Evolutionary conservation across 2,888 invertebrate genomes (phyloP), one percentile per base, ranked within the genome.

Genomic region (Anthophora plumipes): DNA sequence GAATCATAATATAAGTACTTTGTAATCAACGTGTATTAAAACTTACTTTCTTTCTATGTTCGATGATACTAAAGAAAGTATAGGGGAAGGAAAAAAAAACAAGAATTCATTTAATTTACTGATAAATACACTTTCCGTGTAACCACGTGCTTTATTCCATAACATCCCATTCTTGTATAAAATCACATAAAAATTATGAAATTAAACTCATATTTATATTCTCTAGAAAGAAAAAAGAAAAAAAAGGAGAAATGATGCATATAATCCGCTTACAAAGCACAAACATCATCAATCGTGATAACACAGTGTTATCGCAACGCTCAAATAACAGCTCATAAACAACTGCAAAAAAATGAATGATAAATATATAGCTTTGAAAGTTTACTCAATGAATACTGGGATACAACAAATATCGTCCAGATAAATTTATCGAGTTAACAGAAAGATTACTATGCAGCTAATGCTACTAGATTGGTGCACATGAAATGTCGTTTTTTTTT

Each of bases 131-230:
- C 59, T 7, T 70, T 61, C 41, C 41, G 41, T 50, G 50, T 17
- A 54, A 48, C 31, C 31, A n/a, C n/a, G 31, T 31, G 31, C 4
- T 31, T 31, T 31, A 31, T 31, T 31, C 31, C 31, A 31, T 31
- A 31, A 31, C 31, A 1, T 31, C 1, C 31, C 31, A 3, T 31
- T 31, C 4, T 31, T 31, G 31, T 31, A 31, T 31, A 31, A 31
- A 31, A 31, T 4, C 31, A 31, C 4, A 31, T 31, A 1, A 31
- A 31, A 31, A 31, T 31, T 31, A n/a, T n/a, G 31, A 31, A 31
- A 71, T 71, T 46, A 20, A 54, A 54, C 41, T 31, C 41, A 11
- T 41, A 31, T 63, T 69, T 71, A 52, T 22, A 31, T 71, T 52
- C 63, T 41, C n/a, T n/a, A n/a, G n/a, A n/a, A n/a, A n/a, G n/a